phyloP scores from a whole-genome alignment of 1,140 invertebrate species.

The Brachionus asplanchnoidis region DNA sequence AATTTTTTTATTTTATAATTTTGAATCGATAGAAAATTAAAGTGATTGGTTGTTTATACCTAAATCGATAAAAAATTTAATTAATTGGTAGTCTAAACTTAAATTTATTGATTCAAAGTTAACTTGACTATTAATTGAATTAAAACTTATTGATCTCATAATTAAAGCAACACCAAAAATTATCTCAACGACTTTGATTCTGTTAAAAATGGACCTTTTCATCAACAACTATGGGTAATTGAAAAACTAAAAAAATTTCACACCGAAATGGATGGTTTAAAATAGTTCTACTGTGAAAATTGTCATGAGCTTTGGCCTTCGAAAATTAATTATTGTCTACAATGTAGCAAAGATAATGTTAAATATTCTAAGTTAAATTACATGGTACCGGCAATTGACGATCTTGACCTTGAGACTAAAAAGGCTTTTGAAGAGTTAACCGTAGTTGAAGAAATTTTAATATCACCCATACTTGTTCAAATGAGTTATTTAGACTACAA shows the following conservation, averaged over 20 bases:
- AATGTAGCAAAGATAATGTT: background rate
- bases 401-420: background rate
- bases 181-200: background rate
- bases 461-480: constrained; percentile 14
- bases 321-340: background rate
- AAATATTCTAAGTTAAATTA: background rate
- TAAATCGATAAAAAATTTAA: background rate
- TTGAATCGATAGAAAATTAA: too few species aligned
- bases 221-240: background rate
- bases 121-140: too few species aligned
- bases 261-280: too few species aligned
- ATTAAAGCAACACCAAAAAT: background rate
- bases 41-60: too few species aligned
- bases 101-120: too few species aligned
- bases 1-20: too few species aligned
- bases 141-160: background rate
- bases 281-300: too few species aligned
- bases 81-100: background rate
- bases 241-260: background rate
- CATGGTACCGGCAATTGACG: background rate
- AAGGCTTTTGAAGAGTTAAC: too few species aligned
- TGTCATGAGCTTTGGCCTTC: too few species aligned
- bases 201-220: background rate
- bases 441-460: constrained; percentile 2
- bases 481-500: background rate